Base-by-base conservation (phyloP, 2,888 invertebrate species). In the Tubiluchus corallicola region DNA sequence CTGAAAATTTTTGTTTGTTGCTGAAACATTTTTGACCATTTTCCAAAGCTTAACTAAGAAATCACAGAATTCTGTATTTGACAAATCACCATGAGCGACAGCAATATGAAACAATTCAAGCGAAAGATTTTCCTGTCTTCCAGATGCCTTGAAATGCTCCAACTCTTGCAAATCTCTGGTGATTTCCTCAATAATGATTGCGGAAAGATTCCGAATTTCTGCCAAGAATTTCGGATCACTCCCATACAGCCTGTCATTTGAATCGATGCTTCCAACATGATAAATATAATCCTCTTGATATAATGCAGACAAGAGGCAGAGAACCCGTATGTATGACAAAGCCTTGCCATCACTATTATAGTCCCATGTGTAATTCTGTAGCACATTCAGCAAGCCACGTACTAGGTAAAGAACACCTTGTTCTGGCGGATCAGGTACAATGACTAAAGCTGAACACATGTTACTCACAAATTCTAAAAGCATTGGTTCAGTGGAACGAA, bases 171-270 rank as follows among this genome's bases (percentile, higher is more conserved):
- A n/a, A n/a, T n/a, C n/a, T n/a, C n/a, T n/a, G n/a, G n/a, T n/a
- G n/a, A n/a, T n/a, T n/a, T n/a, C n/a, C n/a, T n/a, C n/a, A n/a
- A n/a, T n/a, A n/a, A n/a, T n/a, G n/a, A n/a, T n/a, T n/a, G n/a
- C n/a, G n/a, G n/a, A n/a, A n/a, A n/a, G n/a, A n/a, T n/a, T n/a
- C n/a, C n/a, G 77, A 2, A 90, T 70, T 63, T 83, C 82, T 2
- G 69, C 67, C 42, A 88, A 68, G 61, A 85, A 92, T 64, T 85
- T 83, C 13, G 76, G 73, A 66, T 90, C 88, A 9, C 78, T 76
- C 4, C 90, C 90, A 60, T 92, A 94, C 37, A 94, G 67, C 46
- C 78, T 73, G 63, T 94, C 90, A 61, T 94, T 94, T 2, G 90
- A 87, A 57, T 90, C 79, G 48, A 92, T 85, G 74, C 76, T 77